Percentiles rank a stretch among this genome's conserved stretches.
These are phyloP conservation scores for Chrysomallon squamiferum DNA, from an alignment of 1,140 invertebrate genomes.

Conservation along the genomic window DNA sequence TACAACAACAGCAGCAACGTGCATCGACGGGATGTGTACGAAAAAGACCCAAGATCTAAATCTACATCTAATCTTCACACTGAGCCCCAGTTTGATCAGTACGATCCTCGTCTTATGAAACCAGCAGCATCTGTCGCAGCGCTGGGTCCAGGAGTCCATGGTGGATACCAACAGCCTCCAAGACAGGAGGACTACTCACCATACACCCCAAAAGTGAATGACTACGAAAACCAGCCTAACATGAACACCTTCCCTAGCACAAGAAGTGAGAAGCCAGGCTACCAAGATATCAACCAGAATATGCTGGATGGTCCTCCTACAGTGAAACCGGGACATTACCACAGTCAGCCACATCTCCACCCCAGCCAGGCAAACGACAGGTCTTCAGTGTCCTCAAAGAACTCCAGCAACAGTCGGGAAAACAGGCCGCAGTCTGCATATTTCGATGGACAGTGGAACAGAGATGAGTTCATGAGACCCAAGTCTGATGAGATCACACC, in stretches of 20 bases:
- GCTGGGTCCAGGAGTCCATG: constrained; percentile 12
- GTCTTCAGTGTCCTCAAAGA: constrained; percentile 33
- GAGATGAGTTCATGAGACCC: constrained; percentile 38
- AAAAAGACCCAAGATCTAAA: constrained; percentile 43
- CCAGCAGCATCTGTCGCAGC: constrained; percentile 50
- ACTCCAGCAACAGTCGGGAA: constrained; percentile 39
- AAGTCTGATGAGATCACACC: constrained; percentile 51
- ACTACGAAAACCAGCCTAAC: constrained; percentile 52
- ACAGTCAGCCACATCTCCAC: constrained; percentile 12
- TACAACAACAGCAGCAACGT: constrained; percentile 11
- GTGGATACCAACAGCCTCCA: constrained; percentile 39
- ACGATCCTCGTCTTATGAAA: constrained; percentile 31
- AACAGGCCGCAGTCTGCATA: constrained; percentile 51
- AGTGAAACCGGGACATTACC: constrained; percentile 9
- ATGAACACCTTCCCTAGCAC: constrained; percentile 11
- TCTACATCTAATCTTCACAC: constrained; percentile 53
- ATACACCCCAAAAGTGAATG: constrained; percentile 32
- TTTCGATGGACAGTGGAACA: constrained; percentile 30
- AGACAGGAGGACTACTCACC: constrained; percentile 18
- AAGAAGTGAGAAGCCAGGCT: constrained; percentile 9
- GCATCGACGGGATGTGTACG: constrained; percentile 30
- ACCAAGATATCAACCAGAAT: constrained; percentile 17
- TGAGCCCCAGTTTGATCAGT: constrained; percentile 42
- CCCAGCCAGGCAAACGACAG: constrained; percentile 18
- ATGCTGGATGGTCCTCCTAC: background rate